Percentiles rank a stretch among this genome's conserved stretches.
phyloP scores from a whole-genome alignment of 2,888 invertebrate species.

The Caenorhabditis zanzibari region DNA sequence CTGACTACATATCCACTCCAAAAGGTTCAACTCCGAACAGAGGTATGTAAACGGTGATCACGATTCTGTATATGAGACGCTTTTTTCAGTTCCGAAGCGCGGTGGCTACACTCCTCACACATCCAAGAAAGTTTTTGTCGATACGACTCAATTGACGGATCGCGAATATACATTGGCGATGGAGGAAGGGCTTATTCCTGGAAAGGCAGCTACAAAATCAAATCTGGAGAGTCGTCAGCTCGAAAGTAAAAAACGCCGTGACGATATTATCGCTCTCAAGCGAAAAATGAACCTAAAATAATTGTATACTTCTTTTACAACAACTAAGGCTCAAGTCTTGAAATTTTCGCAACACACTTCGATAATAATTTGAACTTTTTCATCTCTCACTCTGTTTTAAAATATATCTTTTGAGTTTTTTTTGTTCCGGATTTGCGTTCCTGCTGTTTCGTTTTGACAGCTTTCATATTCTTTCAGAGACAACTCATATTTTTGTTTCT shows the following conservation, averaged over 20 bases:
- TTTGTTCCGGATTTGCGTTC: neutral
- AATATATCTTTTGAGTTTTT: constrained; percentile 9
- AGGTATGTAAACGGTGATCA: neutral
- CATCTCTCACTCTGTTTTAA: constrained; percentile 1
- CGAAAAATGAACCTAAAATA: constrained; percentile 62
- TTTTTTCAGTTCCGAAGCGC: constrained; percentile 32
- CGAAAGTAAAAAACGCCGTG: constrained; percentile 62
- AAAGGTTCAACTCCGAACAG: constrained; percentile 52
- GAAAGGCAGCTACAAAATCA: constrained; percentile 35
- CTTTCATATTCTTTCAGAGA: neutral
- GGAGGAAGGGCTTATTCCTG: constrained; percentile 66
- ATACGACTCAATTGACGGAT: constrained; percentile 65
- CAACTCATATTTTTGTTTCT: neutral
- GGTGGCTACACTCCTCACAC: constrained; percentile 63
- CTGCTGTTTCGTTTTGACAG: neutral
- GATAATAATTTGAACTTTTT: constrained; percentile 20
- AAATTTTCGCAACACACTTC: constrained; percentile 1
- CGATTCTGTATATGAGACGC: no score
- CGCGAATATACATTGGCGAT: constrained; percentile 60
- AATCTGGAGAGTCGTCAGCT: constrained; percentile 29
- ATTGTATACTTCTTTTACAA: constrained; percentile 10
- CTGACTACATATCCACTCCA: constrained; percentile 54
- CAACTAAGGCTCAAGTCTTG: neutral
- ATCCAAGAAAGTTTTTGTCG: constrained; percentile 64
- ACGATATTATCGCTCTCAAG: constrained; percentile 65